A percentile compares a stretch with the other conserved stretches of the same genome.
Conservation (phyloP, 2,797 vertebrate genomes). For the Sebastiscus albofasciatus region DNA sequence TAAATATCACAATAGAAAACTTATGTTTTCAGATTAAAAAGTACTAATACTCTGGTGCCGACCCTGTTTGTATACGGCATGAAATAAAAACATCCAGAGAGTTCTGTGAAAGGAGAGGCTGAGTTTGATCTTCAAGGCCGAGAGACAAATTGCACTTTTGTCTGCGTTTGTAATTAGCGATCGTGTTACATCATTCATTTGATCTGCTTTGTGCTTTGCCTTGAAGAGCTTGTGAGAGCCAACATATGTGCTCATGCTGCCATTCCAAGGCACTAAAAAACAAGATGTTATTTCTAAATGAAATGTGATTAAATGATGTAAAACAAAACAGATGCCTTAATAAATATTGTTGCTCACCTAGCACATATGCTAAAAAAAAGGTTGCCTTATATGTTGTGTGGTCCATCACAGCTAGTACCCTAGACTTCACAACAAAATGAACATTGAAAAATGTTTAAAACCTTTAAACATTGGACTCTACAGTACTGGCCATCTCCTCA, state of each 20-base stretch:
- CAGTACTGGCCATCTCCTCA: no score
- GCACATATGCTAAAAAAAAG: background rate
- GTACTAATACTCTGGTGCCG: no score
- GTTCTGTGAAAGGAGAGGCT: background rate
- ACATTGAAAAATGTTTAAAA: background rate
- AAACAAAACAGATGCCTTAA: background rate
- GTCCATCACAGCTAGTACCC: background rate
- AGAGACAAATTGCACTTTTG: conserved; percentile 10
- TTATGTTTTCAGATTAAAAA: no score
- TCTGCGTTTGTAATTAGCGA: conserved; percentile 21
- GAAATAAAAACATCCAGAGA: conserved; percentile 11
- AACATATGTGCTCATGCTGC: background rate
- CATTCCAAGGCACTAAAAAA: background rate
- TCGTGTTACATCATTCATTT: conserved; percentile 31
- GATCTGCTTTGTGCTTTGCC: conserved; percentile 5
- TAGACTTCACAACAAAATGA: background rate
- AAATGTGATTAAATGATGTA: background rate
- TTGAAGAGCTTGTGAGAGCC: no score
- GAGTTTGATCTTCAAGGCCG: conserved; percentile 27
- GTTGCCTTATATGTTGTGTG: background rate
- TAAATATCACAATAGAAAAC: no score
- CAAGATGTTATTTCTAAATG: background rate
- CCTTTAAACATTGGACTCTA: no score
- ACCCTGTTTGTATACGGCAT: background rate
- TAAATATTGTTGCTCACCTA: background rate